Evolutionary conservation across 1,140 invertebrate genomes (phyloP).

Genomic region (Aphidius ervi): DNA sequence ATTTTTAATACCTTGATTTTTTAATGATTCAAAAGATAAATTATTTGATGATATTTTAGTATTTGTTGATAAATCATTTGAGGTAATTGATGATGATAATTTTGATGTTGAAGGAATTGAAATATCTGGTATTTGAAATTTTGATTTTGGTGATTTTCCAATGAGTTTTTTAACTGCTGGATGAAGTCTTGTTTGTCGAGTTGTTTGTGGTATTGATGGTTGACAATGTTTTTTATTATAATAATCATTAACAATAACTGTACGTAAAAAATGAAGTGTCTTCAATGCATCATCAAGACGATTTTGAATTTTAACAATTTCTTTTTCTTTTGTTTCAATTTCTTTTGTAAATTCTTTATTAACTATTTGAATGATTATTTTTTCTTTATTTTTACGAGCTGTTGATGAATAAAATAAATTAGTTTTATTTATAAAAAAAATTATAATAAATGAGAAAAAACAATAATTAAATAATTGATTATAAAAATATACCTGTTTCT

Average conservation of each 20-base stretch:
- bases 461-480: slow-evolving; percentile 3
- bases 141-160: slow-evolving; percentile 52
- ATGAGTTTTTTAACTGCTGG: slow-evolving; percentile 67
- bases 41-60: slow-evolving; percentile 20
- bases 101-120: slow-evolving; percentile 19
- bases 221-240: slow-evolving; percentile 63
- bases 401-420: slow-evolving; percentile 24
- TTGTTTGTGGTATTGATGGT: slow-evolving; percentile 44
- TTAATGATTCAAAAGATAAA: neutral
- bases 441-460: neutral
- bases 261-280: slow-evolving; percentile 68
- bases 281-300: slow-evolving; percentile 60
- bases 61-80: slow-evolving; percentile 13
- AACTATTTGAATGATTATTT: slow-evolving; percentile 48
- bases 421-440: neutral
- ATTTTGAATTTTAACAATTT: slow-evolving; percentile 56
- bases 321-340: slow-evolving; percentile 52
- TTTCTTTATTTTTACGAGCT: slow-evolving; percentile 40
- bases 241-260: slow-evolving; percentile 64
- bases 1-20: slow-evolving; percentile 11
- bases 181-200: slow-evolving; percentile 63
- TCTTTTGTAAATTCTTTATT: slow-evolving; percentile 57
- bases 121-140: slow-evolving; percentile 22
- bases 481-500: slow-evolving; percentile 41
- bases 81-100: slow-evolving; percentile 22